Conservation (phyloP, 2,797 vertebrate genomes). For the Clamator glandarius region DNA sequence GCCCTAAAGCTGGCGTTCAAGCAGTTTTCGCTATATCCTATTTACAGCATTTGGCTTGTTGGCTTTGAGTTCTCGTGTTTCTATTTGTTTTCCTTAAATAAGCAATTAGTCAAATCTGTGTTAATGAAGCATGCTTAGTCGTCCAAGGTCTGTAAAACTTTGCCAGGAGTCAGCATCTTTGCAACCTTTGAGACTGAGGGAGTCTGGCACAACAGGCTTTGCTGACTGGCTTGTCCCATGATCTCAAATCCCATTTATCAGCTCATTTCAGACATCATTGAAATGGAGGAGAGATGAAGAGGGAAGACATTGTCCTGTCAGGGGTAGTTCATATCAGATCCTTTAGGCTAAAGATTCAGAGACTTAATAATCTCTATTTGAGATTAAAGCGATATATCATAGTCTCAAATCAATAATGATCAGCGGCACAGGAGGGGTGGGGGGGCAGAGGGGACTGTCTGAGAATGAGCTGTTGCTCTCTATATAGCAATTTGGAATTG, state of each 20-base stretch:
- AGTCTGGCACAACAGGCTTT: not conserved
- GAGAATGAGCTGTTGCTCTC: not conserved
- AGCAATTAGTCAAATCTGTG: conserved; percentile 57
- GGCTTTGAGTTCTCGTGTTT: conserved; percentile 35
- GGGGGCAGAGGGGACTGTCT: not conserved
- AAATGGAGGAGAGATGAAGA: conserved; percentile 43
- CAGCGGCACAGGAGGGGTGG: not conserved
- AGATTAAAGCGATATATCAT: conserved; percentile 42
- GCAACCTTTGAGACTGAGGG: not conserved
- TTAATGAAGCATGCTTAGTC: conserved; percentile 63
- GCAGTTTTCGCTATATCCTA: not conserved
- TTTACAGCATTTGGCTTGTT: conserved; percentile 20
- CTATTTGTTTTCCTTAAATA: conserved; percentile 52
- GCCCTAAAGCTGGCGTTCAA: not conserved
- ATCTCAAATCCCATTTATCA: conserved; percentile 48
- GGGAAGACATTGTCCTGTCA: conserved; percentile 38
- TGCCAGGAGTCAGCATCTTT: conserved; percentile 56
- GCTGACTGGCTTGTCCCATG: conserved; percentile 31
- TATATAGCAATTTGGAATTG: not conserved
- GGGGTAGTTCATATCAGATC: conserved; percentile 29
- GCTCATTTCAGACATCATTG: conserved; percentile 11
- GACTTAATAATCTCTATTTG: conserved; percentile 38
- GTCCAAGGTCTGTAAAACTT: conserved; percentile 46
- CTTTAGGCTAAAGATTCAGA: conserved; percentile 28
- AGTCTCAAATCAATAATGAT: not conserved